Conservation (phyloP, 2,888 invertebrate genomes). For the Scelioninae gen. 2 region DNA sequence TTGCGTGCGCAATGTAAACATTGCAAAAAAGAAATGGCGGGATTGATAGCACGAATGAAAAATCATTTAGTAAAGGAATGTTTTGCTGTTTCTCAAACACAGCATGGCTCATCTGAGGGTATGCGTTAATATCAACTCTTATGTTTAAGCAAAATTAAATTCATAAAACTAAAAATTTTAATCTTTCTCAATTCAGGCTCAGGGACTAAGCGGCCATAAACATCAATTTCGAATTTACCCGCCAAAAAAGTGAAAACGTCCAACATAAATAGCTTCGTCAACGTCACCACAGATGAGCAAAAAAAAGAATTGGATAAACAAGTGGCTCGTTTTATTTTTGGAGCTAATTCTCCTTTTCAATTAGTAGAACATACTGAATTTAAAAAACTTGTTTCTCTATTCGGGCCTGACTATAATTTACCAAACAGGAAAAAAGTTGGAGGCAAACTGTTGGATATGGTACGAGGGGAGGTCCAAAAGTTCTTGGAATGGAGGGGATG, state of each 20-base stretch:
- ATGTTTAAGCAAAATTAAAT: not conserved
- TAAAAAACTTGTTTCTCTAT: not conserved
- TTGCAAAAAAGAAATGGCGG: not conserved
- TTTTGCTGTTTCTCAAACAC: not conserved
- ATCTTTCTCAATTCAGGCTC: not conserved
- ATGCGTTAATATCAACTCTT: not conserved
- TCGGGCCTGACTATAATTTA: not conserved
- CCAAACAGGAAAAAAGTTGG: not conserved
- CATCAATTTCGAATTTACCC: not conserved
- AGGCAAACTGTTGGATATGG: not conserved
- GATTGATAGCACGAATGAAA: not conserved
- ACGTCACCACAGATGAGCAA: not conserved
- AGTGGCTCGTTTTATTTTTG: constrained; percentile 2
- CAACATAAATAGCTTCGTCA: not conserved
- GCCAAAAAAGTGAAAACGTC: not conserved
- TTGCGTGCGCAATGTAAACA: not conserved
- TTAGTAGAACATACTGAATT: not conserved
- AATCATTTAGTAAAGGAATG: not conserved
- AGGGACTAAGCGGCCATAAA: not conserved
- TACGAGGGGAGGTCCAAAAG: too few species aligned
- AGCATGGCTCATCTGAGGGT: not conserved
- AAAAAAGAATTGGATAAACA: constrained; percentile 7
- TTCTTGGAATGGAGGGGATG: too few species aligned
- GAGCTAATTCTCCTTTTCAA: constrained; percentile 2
- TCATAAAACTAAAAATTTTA: not conserved